phyloP scores from a whole-genome alignment of 2,888 invertebrate genomes.

The Caenorhabditis sinica region DNA sequence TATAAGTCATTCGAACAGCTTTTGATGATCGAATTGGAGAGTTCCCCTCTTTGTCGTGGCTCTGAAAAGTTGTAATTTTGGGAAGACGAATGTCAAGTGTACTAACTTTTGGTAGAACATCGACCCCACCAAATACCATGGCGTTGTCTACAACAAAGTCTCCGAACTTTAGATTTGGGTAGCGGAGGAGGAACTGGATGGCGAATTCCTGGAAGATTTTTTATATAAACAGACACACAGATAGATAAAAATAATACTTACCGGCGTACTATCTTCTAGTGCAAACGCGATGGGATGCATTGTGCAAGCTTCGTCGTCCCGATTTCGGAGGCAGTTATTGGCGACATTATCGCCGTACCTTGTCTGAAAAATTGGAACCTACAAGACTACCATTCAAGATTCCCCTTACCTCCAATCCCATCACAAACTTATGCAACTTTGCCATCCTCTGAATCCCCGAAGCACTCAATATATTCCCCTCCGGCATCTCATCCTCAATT shows the following conservation, averaged over 20 bases:
- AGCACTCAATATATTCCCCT: constrained; percentile 72
- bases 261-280: constrained; percentile 67
- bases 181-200: constrained; percentile 72
- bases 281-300: constrained; percentile 73
- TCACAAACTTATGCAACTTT: constrained; percentile 71
- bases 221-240: no score
- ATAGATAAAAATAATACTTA: not conserved
- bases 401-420: constrained; percentile 63
- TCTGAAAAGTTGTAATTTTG: constrained; percentile 24
- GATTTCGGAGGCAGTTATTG: constrained; percentile 61
- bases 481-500: constrained; percentile 70
- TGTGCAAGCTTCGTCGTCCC: constrained; percentile 65
- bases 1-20: constrained; percentile 80
- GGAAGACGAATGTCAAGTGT: not conserved
- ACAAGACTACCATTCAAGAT: no score
- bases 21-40: constrained; percentile 72
- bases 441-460: constrained; percentile 69
- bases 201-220: constrained; percentile 59
- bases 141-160: constrained; percentile 82
- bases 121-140: constrained; percentile 80
- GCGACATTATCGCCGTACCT: constrained; percentile 43
- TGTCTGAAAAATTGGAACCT: constrained; percentile 67
- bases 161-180: constrained; percentile 78
- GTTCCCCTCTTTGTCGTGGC: constrained; percentile 74
- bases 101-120: constrained; percentile 29